These are phyloP conservation scores for Progne subis DNA, from an alignment of 2,113 vertebrate genomes.

Conservation along the genomic window DNA sequence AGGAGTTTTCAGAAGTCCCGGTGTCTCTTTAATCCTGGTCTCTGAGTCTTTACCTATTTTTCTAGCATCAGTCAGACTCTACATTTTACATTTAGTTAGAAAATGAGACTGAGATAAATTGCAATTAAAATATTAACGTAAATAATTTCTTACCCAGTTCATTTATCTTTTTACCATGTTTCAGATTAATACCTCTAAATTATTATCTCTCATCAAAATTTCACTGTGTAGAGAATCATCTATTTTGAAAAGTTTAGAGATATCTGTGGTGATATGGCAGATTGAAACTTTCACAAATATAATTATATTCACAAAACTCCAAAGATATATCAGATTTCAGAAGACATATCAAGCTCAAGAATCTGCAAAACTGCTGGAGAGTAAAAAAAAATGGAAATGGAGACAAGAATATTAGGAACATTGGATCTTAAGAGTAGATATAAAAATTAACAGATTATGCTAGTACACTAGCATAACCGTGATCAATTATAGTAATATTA, in stretches of 20 bases:
- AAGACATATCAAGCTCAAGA: neutral
- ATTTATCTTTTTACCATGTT: neutral
- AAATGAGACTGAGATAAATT: neutral
- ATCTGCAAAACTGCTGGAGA: neutral
- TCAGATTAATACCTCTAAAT: neutral
- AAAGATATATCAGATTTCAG: neutral
- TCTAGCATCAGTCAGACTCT: neutral
- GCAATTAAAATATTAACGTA: neutral
- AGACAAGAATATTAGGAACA: neutral
- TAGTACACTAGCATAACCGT: accelerated
- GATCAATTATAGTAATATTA: neutral
- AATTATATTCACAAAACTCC: neutral
- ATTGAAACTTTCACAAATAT: neutral
- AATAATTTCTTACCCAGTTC: neutral
- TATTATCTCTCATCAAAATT: neutral
- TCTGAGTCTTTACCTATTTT: neutral
- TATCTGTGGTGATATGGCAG: neutral
- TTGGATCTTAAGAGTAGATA: neutral
- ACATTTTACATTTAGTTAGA: neutral
- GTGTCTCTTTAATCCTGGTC: neutral
- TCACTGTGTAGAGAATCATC: neutral
- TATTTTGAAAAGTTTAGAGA: neutral
- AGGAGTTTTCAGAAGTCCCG: neutral
- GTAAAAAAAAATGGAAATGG: neutral
- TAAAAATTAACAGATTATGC: neutral